phyloP scores from a whole-genome alignment of 2,797 vertebrate species.

The Melanotaenia boesemani region DNA sequence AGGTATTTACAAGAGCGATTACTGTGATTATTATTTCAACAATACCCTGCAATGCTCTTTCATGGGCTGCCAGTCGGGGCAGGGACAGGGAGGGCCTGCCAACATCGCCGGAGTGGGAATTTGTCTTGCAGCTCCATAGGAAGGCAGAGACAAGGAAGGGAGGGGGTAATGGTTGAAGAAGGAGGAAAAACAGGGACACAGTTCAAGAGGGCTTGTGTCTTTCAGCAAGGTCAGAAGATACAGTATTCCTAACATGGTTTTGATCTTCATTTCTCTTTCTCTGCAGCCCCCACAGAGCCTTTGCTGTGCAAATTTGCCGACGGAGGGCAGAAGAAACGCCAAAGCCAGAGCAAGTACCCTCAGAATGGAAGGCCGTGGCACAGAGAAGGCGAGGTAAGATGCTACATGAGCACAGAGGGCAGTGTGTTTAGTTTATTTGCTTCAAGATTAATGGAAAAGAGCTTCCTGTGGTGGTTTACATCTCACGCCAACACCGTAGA shows the following conservation, averaged over 20 bases:
- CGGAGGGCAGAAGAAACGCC: slow-evolving; percentile 97
- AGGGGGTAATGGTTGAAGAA: slow-evolving; percentile 14
- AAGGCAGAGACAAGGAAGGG: slow-evolving; percentile 29
- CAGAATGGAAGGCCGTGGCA: slow-evolving; percentile 96
- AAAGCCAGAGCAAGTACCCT: slow-evolving; percentile 97
- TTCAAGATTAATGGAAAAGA: neutral
- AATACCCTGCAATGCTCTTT: slow-evolving; percentile 86
- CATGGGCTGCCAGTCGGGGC: slow-evolving; percentile 82
- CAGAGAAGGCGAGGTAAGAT: slow-evolving; percentile 96
- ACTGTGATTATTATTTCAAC: slow-evolving; percentile 88
- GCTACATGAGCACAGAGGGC: neutral
- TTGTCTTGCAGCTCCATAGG: slow-evolving; percentile 63
- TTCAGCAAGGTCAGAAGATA: slow-evolving; percentile 66
- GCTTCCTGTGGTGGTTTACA: neutral
- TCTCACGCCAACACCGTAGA: neutral
- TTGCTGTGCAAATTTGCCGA: slow-evolving; percentile 99
- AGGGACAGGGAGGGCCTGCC: slow-evolving; percentile 77
- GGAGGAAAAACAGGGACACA: slow-evolving; percentile 22
- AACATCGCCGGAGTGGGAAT: slow-evolving; percentile 77
- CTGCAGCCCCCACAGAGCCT: slow-evolving; percentile 93
- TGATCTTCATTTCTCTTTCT: slow-evolving; percentile 73
- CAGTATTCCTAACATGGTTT: slow-evolving; percentile 43
- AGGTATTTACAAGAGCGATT: slow-evolving; percentile 84
- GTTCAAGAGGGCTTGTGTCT: slow-evolving; percentile 79
- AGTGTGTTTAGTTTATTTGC: neutral